Evolutionary conservation across 1,140 invertebrate species (phyloP).

Genomic region (Drosophila ficusphila): DNA sequence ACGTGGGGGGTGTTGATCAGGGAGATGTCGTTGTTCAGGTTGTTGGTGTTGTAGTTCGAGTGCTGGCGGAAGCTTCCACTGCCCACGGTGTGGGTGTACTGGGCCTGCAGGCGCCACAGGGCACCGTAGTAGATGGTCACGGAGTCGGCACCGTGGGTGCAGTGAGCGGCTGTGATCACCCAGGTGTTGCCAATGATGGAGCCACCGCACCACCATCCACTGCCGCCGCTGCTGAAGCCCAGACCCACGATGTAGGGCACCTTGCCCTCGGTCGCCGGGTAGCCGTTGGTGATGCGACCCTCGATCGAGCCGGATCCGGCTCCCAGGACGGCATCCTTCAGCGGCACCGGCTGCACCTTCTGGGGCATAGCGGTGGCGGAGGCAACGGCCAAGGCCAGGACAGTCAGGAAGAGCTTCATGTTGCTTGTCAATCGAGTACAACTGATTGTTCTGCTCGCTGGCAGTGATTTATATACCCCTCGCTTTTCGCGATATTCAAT

Average conservation of each 20-base stretch:
- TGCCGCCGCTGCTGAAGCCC: constrained; percentile 25
- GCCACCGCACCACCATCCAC: constrained; percentile 30
- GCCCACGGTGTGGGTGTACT: constrained; percentile 47
- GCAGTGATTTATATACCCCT: constrained; percentile 33
- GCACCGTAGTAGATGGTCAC: constrained; percentile 55
- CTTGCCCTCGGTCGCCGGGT: constrained; percentile 19
- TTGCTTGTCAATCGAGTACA: constrained; percentile 17
- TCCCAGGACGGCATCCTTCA: constrained; percentile 24
- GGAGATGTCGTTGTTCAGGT: constrained; percentile 35
- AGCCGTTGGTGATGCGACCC: constrained; percentile 23
- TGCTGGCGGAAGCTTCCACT: constrained; percentile 9
- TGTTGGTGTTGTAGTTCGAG: constrained; percentile 23
- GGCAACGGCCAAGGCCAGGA: constrained; percentile 29
- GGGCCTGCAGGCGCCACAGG: constrained; percentile 47
- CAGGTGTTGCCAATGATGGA: constrained; percentile 23
- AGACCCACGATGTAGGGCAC: constrained; percentile 25
- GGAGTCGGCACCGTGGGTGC: constrained; percentile 24
- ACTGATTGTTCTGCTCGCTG: not conserved
- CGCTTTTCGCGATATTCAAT: not conserved
- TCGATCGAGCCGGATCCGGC: constrained; percentile 7
- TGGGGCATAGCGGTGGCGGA: constrained; percentile 14
- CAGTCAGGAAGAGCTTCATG: constrained; percentile 37
- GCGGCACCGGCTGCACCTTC: constrained; percentile 25
- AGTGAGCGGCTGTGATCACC: constrained; percentile 28
- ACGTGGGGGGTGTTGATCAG: constrained; percentile 32